Evolutionary conservation across 2,797 vertebrate species (phyloP).

Genomic region (Scleropages formosus): DNA sequence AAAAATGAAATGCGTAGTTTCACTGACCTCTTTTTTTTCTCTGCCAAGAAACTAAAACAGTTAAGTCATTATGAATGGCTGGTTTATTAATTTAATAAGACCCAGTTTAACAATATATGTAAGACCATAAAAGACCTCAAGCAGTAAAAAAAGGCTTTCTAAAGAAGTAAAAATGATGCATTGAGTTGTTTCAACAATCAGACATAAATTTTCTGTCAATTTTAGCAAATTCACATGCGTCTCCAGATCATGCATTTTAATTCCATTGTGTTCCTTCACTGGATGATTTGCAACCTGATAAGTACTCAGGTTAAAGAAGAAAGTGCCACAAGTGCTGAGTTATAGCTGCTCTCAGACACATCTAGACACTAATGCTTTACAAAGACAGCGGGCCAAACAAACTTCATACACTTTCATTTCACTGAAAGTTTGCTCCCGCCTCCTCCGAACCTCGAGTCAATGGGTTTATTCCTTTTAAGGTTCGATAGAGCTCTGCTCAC

Average conservation of each 20-base stretch:
- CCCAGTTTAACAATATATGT: no score
- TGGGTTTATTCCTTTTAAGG: background rate
- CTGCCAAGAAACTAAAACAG: no score
- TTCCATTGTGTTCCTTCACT: background rate
- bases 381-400: constrained; percentile 6
- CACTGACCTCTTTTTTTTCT: no score
- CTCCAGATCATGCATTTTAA: constrained; percentile 1
- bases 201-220: constrained; percentile 25
- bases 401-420: no score
- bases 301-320: constrained; percentile 12
- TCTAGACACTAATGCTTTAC: constrained; percentile 5
- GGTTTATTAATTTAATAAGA: no score
- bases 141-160: background rate
- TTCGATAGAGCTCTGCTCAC: background rate
- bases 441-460: background rate
- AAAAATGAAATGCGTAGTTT: no score
- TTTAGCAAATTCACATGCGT: constrained; percentile 12
- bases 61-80: no score
- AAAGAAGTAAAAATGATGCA: constrained; percentile 25
- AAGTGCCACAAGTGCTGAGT: constrained; percentile 12
- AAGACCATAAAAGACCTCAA: no score
- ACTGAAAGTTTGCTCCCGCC: no score
- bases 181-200: constrained; percentile 23
- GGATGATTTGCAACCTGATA: constrained; percentile 21
- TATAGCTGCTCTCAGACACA: constrained; percentile 10